Conservation (phyloP, 2,113 vertebrate species). For the Bubalus kerabau region DNA sequence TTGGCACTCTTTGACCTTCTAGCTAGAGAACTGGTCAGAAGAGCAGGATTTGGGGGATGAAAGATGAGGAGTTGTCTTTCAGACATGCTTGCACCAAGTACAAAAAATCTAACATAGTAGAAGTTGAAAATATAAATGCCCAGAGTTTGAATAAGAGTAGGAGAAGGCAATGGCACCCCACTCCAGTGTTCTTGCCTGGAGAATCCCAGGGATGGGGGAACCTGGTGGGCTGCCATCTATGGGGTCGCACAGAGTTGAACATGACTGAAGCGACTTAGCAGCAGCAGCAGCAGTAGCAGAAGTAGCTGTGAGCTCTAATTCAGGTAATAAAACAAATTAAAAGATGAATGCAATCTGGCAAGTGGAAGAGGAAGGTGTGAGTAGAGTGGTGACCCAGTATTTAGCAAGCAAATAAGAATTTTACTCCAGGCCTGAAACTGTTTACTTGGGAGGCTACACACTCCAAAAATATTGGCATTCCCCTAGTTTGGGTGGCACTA, state of each 20-base stretch:
- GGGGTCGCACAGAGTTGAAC: too few relatives aligned
- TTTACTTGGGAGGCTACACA: not conserved
- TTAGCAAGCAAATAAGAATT: not conserved
- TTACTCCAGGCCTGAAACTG: not conserved
- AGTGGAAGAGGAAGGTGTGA: not conserved
- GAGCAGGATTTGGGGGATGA: not conserved
- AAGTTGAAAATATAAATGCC: not conserved
- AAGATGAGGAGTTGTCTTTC: not conserved
- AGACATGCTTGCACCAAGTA: not conserved
- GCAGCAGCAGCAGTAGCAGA: too few relatives aligned
- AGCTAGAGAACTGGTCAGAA: not conserved
- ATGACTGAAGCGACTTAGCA: too few relatives aligned
- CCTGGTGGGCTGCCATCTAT: too few relatives aligned
- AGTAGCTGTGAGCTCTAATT: not conserved
- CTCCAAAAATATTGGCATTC: not conserved
- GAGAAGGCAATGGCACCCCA: too few relatives aligned
- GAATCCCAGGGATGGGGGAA: too few relatives aligned
- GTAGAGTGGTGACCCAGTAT: not conserved
- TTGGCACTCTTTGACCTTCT: not conserved
- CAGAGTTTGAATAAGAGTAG: not conserved
- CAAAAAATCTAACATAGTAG: not conserved
- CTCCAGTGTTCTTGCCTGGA: too few relatives aligned
- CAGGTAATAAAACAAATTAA: not conserved
- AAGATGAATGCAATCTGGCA: not conserved
- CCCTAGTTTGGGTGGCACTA: not conserved